Base-by-base conservation (phyloP, 2,113 vertebrate species). In the Gila orcuttii region DNA sequence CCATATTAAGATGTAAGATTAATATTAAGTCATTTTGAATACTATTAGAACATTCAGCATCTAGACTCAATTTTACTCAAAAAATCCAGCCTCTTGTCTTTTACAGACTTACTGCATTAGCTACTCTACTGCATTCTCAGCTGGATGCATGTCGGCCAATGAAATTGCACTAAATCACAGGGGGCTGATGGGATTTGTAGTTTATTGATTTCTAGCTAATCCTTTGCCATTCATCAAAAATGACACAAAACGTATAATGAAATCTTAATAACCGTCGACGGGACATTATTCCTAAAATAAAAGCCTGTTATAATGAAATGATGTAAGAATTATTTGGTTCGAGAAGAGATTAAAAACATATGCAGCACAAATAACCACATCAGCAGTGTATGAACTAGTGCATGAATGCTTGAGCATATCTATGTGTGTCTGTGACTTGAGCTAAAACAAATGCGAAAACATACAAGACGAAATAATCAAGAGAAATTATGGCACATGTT, bases 391-490 rank as follows among this genome's bases (percentile, higher is more conserved):
- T 78, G 59, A 47, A 36, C 55, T 25, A 52, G 19, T 25, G 19
- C 42, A 59, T 69, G 47, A 50, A 55, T 69, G 75, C 79, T 45
- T 80, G 66, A 68, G 52, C 64, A 42, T 78, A 50, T 83, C 36
- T 64, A 55, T 55, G 66, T 71, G 21, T 84, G 39, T 73, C 21
- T 64, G 55, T 64, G 64, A 31, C 74, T 71, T 55, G 52, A 83
- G 73, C 64, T 83, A 17, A 57, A 83, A 83, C 81, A 71, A 83
- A 69, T 57, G 50, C 64, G 25, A 83, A 73, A 83, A 71, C 21
- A 73, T 69, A 68, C 42, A 68, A 52, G 81, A 83, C 50, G 42
- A 83, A 83, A 88, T 74, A 86, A 79, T 71, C 78, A 85, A 86
- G 42, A 81, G 77, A 81, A 87, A 71, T 74, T 15, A 83, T n/a